Conservation (phyloP, 2,113 vertebrate genomes). For the Cathartes aura region DNA sequence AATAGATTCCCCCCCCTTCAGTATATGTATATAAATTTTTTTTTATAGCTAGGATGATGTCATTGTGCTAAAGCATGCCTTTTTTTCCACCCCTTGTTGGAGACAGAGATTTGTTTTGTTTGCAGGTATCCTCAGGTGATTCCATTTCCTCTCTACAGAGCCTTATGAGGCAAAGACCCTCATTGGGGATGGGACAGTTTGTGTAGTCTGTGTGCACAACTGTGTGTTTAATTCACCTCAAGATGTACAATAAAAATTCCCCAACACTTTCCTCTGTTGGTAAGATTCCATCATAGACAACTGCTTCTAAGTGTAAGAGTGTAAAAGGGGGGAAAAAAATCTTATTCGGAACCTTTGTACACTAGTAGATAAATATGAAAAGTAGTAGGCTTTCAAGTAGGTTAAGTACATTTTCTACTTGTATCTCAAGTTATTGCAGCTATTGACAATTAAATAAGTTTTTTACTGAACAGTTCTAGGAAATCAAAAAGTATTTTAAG, state of each 20-base stretch:
- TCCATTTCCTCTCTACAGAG: neutral
- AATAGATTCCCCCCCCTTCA: neutral
- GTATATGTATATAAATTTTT: neutral
- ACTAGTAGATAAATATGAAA: neutral
- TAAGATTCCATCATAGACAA: neutral
- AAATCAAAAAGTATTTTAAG: neutral
- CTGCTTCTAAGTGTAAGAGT: neutral
- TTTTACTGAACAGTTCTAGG: neutral
- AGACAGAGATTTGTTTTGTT: neutral
- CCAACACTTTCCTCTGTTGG: neutral
- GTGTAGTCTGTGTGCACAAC: neutral
- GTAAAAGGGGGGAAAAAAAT: rapidly evolving
- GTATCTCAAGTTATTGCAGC: neutral
- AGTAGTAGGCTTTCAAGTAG: neutral
- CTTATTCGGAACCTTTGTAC: neutral
- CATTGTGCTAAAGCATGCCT: neutral
- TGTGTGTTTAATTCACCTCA: neutral
- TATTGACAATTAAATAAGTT: neutral
- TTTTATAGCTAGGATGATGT: neutral
- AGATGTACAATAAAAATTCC: neutral
- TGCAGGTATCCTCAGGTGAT: neutral
- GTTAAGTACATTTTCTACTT: neutral
- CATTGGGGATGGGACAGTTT: neutral
- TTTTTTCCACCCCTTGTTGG: neutral
- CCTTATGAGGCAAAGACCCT: neutral